These are phyloP conservation scores for Argyrosomus japonicus DNA, from an alignment of 2,113 vertebrate genomes.

Conservation along the genomic window DNA sequence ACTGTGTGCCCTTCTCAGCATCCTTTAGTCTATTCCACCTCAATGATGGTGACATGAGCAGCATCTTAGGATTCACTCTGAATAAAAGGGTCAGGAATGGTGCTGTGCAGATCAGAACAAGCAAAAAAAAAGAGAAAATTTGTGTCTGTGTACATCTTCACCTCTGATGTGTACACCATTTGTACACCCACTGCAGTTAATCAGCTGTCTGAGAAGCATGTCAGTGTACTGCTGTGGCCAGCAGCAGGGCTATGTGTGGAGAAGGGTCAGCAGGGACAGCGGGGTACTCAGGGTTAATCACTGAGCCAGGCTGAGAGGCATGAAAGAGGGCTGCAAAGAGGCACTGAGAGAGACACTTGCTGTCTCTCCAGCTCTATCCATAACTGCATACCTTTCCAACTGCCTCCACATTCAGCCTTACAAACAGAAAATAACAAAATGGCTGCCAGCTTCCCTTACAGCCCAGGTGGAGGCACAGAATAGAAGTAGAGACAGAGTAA, in stretches of 20 bases:
- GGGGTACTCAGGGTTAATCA: conserved; percentile 80
- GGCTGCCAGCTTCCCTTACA: conserved; percentile 50
- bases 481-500: conserved; percentile 37
- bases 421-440: conserved; percentile 64
- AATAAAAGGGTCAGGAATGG: conserved; percentile 34
- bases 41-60: conserved; percentile 19
- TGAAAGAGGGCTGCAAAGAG: conserved; percentile 76
- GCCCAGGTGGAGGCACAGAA: conserved; percentile 38
- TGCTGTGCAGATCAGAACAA: conserved; percentile 20
- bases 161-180: conserved; percentile 57
- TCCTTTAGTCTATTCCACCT: conserved; percentile 39
- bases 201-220: conserved; percentile 70
- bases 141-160: conserved; percentile 45
- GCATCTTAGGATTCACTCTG: conserved; percentile 31
- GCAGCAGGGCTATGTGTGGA: conserved; percentile 52
- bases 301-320: conserved; percentile 79
- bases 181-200: conserved; percentile 67
- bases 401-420: conserved; percentile 51
- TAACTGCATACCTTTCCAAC: conserved; percentile 70
- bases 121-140: conserved; percentile 17
- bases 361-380: conserved; percentile 66
- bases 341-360: conserved; percentile 74
- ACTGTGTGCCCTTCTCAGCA: conserved; percentile 38
- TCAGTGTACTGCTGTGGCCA: conserved; percentile 55
- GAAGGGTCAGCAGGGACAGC: conserved; percentile 66